A percentile compares a stretch with the other conserved stretches of the same genome.
phyloP scores from a whole-genome alignment of 2,797 vertebrate species.

The Ispidina lecontei region DNA sequence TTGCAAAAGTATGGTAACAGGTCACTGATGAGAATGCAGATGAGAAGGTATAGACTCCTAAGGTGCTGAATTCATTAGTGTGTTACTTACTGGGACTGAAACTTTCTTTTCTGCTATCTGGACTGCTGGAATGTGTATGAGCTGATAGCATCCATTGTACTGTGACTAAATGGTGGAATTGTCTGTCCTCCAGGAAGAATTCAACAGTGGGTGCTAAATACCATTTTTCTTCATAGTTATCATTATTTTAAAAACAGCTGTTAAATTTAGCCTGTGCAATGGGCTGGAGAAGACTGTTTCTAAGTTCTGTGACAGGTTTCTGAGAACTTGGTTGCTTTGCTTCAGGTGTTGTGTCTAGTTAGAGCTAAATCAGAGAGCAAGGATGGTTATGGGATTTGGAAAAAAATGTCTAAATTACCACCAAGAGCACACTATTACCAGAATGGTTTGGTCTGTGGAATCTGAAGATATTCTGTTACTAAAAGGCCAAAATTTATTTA shows the following conservation, averaged over 20 bases:
- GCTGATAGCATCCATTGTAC: not conserved
- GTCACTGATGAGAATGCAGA: not conserved
- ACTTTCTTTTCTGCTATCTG: slow-evolving; percentile 22
- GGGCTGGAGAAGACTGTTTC: not conserved
- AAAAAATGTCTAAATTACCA: not conserved
- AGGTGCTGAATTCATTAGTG: slow-evolving; percentile 14
- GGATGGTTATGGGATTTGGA: not conserved
- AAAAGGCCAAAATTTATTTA: not conserved
- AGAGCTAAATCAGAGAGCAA: not conserved
- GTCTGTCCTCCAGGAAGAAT: not conserved
- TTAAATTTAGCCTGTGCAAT: not conserved
- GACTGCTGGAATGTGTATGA: slow-evolving; percentile 30
- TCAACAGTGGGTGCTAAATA: not conserved
- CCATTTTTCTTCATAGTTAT: not conserved
- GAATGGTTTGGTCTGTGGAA: not conserved
- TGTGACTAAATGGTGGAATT: slow-evolving; percentile 8
- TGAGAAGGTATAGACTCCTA: not conserved
- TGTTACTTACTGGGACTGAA: not conserved
- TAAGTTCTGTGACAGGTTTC: not conserved
- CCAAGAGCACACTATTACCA: not conserved
- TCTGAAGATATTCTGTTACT: not conserved
- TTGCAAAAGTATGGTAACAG: not conserved
- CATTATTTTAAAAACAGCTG: not conserved
- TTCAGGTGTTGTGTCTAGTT: not conserved
- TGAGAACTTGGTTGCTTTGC: not conserved